A percentile compares a stretch with the other conserved stretches of the same genome.
phyloP scores from a whole-genome alignment of 2,797 vertebrate genomes.

The Aselliscus stoliczkanus region DNA sequence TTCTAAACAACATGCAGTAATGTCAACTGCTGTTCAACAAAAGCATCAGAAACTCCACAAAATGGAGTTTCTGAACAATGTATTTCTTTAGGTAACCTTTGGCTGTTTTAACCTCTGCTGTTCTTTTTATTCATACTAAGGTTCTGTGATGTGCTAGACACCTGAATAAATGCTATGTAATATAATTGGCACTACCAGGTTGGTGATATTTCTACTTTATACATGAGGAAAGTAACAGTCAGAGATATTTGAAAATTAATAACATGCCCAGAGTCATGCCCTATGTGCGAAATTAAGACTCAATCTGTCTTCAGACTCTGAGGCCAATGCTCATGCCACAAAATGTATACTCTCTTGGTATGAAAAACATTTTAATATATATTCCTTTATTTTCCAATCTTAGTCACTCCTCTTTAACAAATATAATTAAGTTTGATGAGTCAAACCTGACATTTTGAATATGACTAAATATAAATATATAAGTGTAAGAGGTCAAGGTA shows the following conservation, averaged over 20 bases:
- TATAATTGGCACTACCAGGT: background rate
- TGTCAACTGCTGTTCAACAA: background rate
- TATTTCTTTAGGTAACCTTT: background rate
- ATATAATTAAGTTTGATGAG: background rate
- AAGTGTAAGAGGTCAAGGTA: background rate
- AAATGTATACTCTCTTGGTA: background rate
- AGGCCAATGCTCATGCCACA: background rate
- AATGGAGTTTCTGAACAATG: background rate
- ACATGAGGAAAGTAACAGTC: background rate
- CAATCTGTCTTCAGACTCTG: background rate
- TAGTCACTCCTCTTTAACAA: background rate
- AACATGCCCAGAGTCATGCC: background rate
- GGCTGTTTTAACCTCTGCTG: background rate
- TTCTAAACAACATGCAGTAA: background rate
- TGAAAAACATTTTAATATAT: background rate
- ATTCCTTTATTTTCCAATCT: background rate
- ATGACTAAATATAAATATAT: background rate
- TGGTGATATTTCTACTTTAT: background rate
- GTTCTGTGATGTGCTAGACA: background rate
- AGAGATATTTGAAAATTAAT: background rate
- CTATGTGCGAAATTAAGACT: background rate
- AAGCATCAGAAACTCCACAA: background rate
- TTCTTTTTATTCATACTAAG: background rate
- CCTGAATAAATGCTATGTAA: background rate
- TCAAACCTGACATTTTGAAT: background rate